A percentile compares a stretch with the other conserved stretches of the same genome.
Evolutionary conservation across 2,113 vertebrate genomes (phyloP).

Genomic region (Eublepharis macularius): DNA sequence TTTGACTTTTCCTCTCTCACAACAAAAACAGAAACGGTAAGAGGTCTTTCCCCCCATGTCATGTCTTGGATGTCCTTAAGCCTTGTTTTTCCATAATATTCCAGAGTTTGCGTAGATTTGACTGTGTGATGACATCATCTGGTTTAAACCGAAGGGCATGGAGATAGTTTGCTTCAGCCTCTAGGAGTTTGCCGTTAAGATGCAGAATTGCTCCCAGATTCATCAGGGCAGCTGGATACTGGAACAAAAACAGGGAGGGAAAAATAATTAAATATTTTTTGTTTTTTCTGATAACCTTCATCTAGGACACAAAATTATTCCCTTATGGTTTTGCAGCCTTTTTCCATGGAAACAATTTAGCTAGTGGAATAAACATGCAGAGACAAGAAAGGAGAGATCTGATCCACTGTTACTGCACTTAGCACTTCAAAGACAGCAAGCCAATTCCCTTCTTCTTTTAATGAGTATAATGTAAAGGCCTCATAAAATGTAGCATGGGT

Average conservation of each 20-base stretch:
- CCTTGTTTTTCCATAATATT: conserved; percentile 99
- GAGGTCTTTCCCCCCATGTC: conserved; percentile 57
- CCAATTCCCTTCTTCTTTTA: conserved; percentile 45
- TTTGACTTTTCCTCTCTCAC: conserved; percentile 23
- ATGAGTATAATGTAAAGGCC: conserved; percentile 56
- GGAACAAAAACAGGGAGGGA: conserved; percentile 43
- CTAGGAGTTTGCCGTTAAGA: conserved; percentile 92
- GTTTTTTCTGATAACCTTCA: conserved; percentile 46
- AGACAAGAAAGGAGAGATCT: conserved; percentile 57
- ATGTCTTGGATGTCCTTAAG: conserved; percentile 88
- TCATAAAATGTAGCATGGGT: conserved; percentile 30
- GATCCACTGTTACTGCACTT: conserved; percentile 46
- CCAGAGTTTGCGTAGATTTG: conserved; percentile 97
- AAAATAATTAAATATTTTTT: conserved; percentile 45
- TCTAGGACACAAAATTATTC: conserved; percentile 52
- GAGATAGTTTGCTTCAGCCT: conserved; percentile 96
- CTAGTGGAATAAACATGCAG: conserved; percentile 58
- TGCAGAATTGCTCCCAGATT: conserved; percentile 99
- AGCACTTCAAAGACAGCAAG: conserved; percentile 51
- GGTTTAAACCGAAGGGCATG: conserved; percentile 94
- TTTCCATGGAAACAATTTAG: conserved; percentile 60
- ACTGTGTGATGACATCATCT: conserved; percentile 96
- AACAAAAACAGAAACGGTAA: conserved; percentile 17
- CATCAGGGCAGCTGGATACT: conserved; percentile 98
- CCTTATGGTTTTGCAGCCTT: conserved; percentile 49